phyloP scores from a whole-genome alignment of 1,140 invertebrate species.

The Octopus sinensis region DNA sequence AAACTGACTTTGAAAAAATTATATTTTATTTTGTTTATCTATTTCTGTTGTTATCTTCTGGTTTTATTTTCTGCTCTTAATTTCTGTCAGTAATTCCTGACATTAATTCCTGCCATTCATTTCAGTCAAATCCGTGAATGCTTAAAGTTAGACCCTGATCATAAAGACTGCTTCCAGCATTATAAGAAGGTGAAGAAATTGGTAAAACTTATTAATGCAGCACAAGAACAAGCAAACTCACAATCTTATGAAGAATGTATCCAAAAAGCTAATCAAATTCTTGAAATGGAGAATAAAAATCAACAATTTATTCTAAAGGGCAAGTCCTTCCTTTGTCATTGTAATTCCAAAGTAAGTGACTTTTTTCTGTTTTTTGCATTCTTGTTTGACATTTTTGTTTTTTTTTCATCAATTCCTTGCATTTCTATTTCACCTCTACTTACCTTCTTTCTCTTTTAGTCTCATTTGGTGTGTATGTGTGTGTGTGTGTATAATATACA shows the following conservation, averaged over 20 bases:
- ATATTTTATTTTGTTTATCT: too few species aligned
- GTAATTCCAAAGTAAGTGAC: slow-evolving; percentile 48
- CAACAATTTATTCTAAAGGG: slow-evolving; percentile 41
- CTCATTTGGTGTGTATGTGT: too few species aligned
- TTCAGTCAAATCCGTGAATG: slow-evolving; percentile 90
- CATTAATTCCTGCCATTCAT: slow-evolving; percentile 26
- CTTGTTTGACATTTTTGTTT: background rate
- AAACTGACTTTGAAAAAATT: too few species aligned
- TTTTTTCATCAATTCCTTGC: too few species aligned
- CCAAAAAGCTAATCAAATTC: slow-evolving; percentile 66
- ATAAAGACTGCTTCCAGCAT: slow-evolving; percentile 91
- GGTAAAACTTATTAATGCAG: slow-evolving; percentile 78
- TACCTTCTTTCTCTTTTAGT: too few species aligned
- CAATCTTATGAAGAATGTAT: slow-evolving; percentile 77
- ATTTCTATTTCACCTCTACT: too few species aligned
- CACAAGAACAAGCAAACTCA: slow-evolving; percentile 69
- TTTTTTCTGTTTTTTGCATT: background rate
- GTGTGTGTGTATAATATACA: too few species aligned
- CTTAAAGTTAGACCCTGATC: slow-evolving; percentile 95
- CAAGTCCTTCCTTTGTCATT: slow-evolving; percentile 49
- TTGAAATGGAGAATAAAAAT: slow-evolving; percentile 65
- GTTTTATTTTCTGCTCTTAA: too few species aligned
- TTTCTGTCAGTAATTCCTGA: too few species aligned
- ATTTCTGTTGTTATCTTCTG: too few species aligned
- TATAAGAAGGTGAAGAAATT: slow-evolving; percentile 97